Conservation (phyloP, 2,113 vertebrate genomes). For the Labrus mixtus region DNA sequence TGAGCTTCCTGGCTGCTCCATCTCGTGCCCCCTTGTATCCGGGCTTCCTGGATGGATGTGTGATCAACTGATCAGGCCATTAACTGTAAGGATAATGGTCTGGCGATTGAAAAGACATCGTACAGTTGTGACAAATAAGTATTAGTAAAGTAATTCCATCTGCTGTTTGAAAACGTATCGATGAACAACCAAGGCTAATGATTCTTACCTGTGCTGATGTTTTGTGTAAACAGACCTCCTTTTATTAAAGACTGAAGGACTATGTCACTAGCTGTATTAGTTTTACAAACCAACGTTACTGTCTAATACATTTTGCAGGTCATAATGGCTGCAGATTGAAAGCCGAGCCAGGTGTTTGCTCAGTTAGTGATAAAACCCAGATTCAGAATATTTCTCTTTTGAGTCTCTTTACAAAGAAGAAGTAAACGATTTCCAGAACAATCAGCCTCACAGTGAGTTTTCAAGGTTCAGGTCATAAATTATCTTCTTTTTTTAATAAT, state of each 20-base stretch:
- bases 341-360: conserved; percentile 41
- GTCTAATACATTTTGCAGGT: neutral
- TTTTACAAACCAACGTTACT: conserved; percentile 19
- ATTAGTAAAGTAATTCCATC: neutral
- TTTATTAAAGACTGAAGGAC: neutral
- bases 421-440: conserved; percentile 21
- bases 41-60: neutral
- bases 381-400: conserved; percentile 6
- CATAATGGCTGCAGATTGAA: conserved; percentile 2
- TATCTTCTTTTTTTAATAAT: neutral
- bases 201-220: neutral
- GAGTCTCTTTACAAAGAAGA: conserved; percentile 5
- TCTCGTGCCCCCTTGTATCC: conserved; percentile 7
- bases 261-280: neutral
- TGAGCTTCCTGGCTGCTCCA: conserved; percentile 4
- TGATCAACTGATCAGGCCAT: conserved; percentile 16
- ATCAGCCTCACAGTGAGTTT: neutral
- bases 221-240: neutral
- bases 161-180: conserved; percentile 9
- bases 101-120: conserved; percentile 14
- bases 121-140: neutral
- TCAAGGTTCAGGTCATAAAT: neutral
- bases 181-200: neutral
- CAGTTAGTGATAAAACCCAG: conserved; percentile 24
- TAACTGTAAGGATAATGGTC: conserved; percentile 19